phyloP scores from a whole-genome alignment of 2,888 invertebrate species.

The Romanomermis culicivorax region DNA sequence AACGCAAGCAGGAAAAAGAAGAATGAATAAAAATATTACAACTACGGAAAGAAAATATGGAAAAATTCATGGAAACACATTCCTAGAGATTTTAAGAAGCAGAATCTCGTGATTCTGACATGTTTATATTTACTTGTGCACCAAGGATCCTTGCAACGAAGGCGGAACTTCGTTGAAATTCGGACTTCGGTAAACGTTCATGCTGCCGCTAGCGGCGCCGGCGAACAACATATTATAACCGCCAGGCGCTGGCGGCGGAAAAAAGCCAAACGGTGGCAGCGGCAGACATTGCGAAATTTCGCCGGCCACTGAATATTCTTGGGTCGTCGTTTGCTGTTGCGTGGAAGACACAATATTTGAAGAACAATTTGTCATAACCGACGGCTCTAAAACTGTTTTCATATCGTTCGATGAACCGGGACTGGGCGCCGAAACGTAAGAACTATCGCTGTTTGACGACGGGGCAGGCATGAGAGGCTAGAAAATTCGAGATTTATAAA shows the following conservation, averaged over 20 bases:
- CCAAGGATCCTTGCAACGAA: not conserved
- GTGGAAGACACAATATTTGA: not conserved
- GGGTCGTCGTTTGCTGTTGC: not conserved
- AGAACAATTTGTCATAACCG: not conserved
- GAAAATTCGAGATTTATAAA: no score
- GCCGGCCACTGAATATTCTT: not conserved
- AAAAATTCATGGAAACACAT: no score
- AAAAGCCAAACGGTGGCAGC: not conserved
- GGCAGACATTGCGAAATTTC: no score
- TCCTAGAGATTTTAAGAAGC: no score
- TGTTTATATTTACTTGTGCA: no score
- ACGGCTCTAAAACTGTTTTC: not conserved
- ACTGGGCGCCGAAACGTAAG: no score
- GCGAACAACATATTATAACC: not conserved
- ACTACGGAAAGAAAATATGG: no score
- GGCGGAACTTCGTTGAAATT: not conserved
- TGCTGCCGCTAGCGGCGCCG: not conserved
- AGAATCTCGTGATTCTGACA: no score
- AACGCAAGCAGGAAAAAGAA: no score
- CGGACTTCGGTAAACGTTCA: not conserved
- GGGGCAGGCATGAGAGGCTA: no score
- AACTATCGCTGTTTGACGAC: no score
- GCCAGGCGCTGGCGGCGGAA: not conserved
- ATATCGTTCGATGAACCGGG: not conserved
- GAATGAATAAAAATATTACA: no score